phyloP scores from a whole-genome alignment of 2,888 invertebrate genomes.

The Drosophila pseudotalamancana region DNA sequence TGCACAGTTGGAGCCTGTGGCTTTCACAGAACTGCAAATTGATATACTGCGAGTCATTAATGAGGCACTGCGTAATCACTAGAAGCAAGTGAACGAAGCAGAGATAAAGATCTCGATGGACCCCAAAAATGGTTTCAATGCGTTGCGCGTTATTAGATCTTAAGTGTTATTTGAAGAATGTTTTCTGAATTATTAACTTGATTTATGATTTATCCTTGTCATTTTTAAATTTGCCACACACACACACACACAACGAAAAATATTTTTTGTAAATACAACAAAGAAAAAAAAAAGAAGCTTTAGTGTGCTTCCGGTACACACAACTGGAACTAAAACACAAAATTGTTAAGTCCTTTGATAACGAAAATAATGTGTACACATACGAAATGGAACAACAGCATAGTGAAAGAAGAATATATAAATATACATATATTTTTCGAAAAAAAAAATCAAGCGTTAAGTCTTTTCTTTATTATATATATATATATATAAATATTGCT shows the following conservation, averaged over 20 bases:
- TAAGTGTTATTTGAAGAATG: conserved; percentile 63
- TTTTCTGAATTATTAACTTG: conserved; percentile 22
- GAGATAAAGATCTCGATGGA: conserved; percentile 21
- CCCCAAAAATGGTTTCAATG: conserved; percentile 36
- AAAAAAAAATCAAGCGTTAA: neutral
- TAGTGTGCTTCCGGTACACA: conserved; percentile 39
- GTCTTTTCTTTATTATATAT: no score
- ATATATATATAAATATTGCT: no score
- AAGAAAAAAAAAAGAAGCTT: conserved; percentile 38
- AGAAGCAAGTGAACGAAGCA: conserved; percentile 17
- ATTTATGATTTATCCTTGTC: conserved; percentile 38
- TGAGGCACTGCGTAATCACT: conserved; percentile 77
- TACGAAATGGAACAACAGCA: conserved; percentile 36
- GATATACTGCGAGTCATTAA: conserved; percentile 82
- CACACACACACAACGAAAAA: conserved; percentile 8
- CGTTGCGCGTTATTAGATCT: conserved; percentile 44
- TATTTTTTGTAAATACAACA: conserved; percentile 29
- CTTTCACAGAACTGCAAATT: conserved; percentile 82
- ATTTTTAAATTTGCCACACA: conserved; percentile 25
- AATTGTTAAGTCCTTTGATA: conserved; percentile 34
- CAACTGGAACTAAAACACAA: conserved; percentile 52
- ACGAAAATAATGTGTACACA: conserved; percentile 27
- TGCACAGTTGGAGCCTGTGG: conserved; percentile 80
- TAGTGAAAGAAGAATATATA: conserved; percentile 33
- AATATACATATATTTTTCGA: conserved; percentile 40